Evolutionary conservation across 2,113 vertebrate species (phyloP).

Genomic region (Excalfactoria chinensis): DNA sequence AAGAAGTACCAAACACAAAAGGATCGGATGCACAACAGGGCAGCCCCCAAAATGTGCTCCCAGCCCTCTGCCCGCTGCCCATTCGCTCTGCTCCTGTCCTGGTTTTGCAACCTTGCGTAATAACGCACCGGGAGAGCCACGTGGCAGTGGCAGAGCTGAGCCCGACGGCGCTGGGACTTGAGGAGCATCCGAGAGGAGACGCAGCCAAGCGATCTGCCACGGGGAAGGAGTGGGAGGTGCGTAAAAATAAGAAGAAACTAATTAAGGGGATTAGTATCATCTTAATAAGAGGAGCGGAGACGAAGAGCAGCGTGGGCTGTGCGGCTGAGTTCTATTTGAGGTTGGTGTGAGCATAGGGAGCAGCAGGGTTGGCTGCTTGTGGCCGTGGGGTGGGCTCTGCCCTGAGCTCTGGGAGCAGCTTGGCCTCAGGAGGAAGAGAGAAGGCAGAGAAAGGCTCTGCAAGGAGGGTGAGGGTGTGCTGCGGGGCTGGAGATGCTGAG

Average conservation of each 20-base stretch:
- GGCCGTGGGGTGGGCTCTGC: neutral
- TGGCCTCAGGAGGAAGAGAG: neutral
- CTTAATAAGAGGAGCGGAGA: neutral
- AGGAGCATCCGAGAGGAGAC: neutral
- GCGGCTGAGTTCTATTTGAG: neutral
- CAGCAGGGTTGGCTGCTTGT: accelerated
- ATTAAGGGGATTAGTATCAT: neutral
- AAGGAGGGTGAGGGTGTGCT: neutral
- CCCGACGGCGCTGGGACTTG: neutral
- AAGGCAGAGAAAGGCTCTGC: neutral
- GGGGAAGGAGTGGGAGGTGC: slow-evolving; percentile 2
- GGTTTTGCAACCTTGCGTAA: neutral
- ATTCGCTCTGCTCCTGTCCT: accelerated
- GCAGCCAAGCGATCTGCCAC: accelerated
- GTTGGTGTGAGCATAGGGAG: accelerated
- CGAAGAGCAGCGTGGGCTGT: accelerated
- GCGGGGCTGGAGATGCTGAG: neutral
- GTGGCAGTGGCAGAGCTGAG: accelerated
- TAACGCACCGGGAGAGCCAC: accelerated
- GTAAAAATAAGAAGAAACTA: neutral
- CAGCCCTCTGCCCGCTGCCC: neutral
- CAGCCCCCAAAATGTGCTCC: neutral
- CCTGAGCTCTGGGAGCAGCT: neutral
- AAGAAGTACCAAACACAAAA: accelerated
- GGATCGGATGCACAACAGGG: accelerated